A percentile compares a stretch with the other conserved stretches of the same genome.
phyloP scores from a whole-genome alignment of 2,888 invertebrate genomes.

The Aleiodes alternator region DNA sequence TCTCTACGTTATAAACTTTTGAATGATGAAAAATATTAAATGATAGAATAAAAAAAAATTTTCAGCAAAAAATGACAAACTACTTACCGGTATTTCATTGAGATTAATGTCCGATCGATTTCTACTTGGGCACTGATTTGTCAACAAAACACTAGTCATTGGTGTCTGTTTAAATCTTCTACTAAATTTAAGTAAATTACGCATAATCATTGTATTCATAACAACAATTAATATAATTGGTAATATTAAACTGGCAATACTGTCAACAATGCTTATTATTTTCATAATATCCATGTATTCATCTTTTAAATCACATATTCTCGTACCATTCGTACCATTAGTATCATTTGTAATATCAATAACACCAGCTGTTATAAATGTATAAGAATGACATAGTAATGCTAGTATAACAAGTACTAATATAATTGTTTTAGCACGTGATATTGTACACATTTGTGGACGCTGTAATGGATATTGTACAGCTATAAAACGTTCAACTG shows the following conservation, averaged over 20 bases:
- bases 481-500: slow-evolving; percentile 83
- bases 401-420: slow-evolving; percentile 74
- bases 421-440: slow-evolving; percentile 79
- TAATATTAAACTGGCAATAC: slow-evolving; percentile 79
- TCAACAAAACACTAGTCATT: slow-evolving; percentile 49
- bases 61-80: not conserved
- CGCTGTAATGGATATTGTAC: slow-evolving; percentile 80
- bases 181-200: slow-evolving; percentile 76
- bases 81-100: slow-evolving; percentile 75
- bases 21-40: too few species aligned
- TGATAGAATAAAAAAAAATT: slow-evolving; percentile 5
- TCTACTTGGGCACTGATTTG: slow-evolving; percentile 68
- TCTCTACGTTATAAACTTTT: too few species aligned
- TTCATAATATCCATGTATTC: slow-evolving; percentile 77
- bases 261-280: slow-evolving; percentile 79
- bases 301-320: slow-evolving; percentile 76
- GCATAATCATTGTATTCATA: slow-evolving; percentile 81
- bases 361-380: slow-evolving; percentile 75
- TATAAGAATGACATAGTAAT: slow-evolving; percentile 74
- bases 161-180: slow-evolving; percentile 72
- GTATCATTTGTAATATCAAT: slow-evolving; percentile 63
- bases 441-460: slow-evolving; percentile 80
- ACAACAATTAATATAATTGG: slow-evolving; percentile 80
- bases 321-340: too few species aligned
- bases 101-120: slow-evolving; percentile 75